phyloP scores from a whole-genome alignment of 2,888 invertebrate species.

The Meghimatium bilineatum region DNA sequence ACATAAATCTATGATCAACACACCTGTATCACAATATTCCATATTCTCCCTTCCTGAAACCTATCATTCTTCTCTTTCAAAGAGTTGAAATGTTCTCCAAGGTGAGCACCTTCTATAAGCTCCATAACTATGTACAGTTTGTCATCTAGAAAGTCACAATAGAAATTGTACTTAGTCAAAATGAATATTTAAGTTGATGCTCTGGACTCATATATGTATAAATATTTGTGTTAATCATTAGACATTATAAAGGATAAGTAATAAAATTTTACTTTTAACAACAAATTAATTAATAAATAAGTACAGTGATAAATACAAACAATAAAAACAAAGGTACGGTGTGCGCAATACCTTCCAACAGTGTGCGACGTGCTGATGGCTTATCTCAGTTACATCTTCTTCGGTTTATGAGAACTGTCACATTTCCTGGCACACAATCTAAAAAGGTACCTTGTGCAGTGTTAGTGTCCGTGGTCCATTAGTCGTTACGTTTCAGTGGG shows the following conservation, averaged over 20 bases:
- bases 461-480: too few relatives aligned
- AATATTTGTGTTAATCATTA: not conserved
- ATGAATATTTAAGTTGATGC: not conserved
- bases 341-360: too few relatives aligned
- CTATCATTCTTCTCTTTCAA: conserved; percentile 76
- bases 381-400: too few relatives aligned
- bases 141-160: conserved; percentile 62
- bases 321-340: too few relatives aligned
- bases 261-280: not conserved
- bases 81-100: conserved; percentile 78
- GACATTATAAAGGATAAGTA: too few relatives aligned
- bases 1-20: not conserved
- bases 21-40: conserved; percentile 78
- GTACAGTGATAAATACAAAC: too few relatives aligned
- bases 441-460: too few relatives aligned
- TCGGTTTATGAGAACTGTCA: too few relatives aligned
- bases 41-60: conserved; percentile 77
- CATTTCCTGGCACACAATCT: too few relatives aligned
- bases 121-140: conserved; percentile 79
- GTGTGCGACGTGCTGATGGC: too few relatives aligned
- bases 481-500: too few relatives aligned
- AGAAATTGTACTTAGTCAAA: not conserved
- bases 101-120: conserved; percentile 77
- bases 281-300: not conserved
- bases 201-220: not conserved